Base-by-base conservation (phyloP, 2,797 vertebrate genomes). In the Argyrosomus regius region DNA sequence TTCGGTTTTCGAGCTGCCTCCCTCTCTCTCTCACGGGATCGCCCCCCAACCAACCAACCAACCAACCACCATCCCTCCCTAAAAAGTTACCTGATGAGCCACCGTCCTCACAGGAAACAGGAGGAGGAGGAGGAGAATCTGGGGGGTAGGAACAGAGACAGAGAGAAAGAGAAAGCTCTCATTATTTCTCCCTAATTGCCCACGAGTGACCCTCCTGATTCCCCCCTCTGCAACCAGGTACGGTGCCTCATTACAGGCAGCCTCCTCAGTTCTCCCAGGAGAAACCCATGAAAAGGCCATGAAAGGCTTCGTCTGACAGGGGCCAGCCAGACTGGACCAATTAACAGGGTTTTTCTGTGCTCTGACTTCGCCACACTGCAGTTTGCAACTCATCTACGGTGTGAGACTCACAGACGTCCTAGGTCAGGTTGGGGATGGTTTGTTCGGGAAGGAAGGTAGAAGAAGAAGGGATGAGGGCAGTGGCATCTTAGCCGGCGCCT, bases 171-270 rank as follows among this genome's bases (percentile, higher is more conserved):
- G 89, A 92, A 91, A 93, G 90, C 89, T 90, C 94, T 96, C 94
- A 95, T 96, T 95, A 96, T 95, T 94, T 94, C 91, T 91, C 89
- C 89, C 92, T 96, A 96, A 96, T 95, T 96, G 94, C 92, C 94
- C 94, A 95, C 91, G 90, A 94, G 94, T 94, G 92, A 95, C 93
- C 94, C 93, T 91, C 92, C 91, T 87, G 90, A 92, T 92, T 91
- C 90, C 78, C 87, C 88, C 88, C 88, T 86, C 90, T 87, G 87
- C 91, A 93, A 81, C 91, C 93, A 93, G 92, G 92, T 93, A 91
- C 87, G 80, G 86, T 77, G 92, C 88, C 94, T 95, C 95, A 94
- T 95, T 95, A 95, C 88, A 84, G 89, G 86, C 90, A 88, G 89
- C 89, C 89, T 92, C 90, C 91, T 91, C 88, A 70, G 80, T 78